Evolutionary conservation across 2,797 vertebrate species (phyloP).

Genomic region (Macropodus opercularis): DNA sequence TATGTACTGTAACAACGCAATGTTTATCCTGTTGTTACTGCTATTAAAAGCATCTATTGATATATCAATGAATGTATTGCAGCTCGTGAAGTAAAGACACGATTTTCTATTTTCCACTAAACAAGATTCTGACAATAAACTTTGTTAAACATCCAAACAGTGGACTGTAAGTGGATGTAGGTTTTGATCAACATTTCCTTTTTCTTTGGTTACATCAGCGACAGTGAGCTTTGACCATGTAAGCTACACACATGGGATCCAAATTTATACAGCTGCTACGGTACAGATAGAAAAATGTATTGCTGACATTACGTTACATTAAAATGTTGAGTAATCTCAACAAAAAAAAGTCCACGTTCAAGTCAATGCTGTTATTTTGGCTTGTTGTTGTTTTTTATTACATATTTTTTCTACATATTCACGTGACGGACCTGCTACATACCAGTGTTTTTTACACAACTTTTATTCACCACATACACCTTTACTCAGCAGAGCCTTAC

Average conservation of each 20-base stretch:
- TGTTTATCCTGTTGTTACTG: not conserved
- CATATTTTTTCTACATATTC: slow-evolving; percentile 39
- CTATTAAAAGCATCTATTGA: slow-evolving; percentile 8
- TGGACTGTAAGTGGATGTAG: too few relatives aligned
- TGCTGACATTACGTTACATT: too few relatives aligned
- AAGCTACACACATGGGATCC: too few relatives aligned
- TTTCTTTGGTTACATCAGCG: too few relatives aligned
- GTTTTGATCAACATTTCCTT: too few relatives aligned
- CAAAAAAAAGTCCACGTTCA: not conserved
- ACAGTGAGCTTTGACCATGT: too few relatives aligned
- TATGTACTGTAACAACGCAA: slow-evolving; percentile 7
- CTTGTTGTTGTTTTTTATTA: slow-evolving; percentile 46
- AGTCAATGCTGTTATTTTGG: slow-evolving; percentile 27
- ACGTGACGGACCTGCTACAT: slow-evolving; percentile 67
- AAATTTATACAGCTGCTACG: too few relatives aligned
- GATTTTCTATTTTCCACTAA: not conserved
- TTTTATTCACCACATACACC: slow-evolving; percentile 47
- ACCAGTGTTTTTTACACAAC: slow-evolving; percentile 54
- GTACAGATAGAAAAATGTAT: too few relatives aligned
- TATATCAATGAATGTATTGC: not conserved
- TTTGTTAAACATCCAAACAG: not conserved
- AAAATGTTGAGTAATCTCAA: too few relatives aligned
- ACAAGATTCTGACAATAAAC: too few relatives aligned
- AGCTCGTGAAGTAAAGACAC: not conserved
- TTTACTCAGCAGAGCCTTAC: slow-evolving; percentile 74